Conservation (phyloP, 2,888 invertebrate genomes). For the Xanthostigma xanthostigma region DNA sequence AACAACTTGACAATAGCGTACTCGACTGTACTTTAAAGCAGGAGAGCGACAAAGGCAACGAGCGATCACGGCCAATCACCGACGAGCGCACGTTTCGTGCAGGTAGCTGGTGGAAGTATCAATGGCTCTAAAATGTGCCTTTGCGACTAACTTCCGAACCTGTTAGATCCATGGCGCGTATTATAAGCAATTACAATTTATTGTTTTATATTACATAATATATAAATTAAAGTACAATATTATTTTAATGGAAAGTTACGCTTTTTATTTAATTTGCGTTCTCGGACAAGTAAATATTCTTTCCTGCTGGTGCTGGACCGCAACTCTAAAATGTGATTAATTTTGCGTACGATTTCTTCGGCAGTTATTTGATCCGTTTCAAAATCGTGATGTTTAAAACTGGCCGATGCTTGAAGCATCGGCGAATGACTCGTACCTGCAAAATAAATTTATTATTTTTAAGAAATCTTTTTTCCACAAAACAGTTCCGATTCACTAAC, state of each 20-base stretch:
- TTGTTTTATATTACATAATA: conserved; percentile 2
- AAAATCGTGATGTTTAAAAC: conserved; percentile 78
- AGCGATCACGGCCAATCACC: no score
- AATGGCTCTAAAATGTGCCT: no score
- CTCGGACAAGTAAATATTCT: conserved; percentile 65
- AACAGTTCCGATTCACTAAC: no score
- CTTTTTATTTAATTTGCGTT: conserved; percentile 48
- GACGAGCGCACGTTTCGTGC: no score
- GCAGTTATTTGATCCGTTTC: conserved; percentile 64
- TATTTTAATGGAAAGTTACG: conserved; percentile 37
- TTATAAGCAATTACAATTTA: not conserved
- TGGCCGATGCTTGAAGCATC: conserved; percentile 31
- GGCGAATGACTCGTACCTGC: conserved; percentile 18
- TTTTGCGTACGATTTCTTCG: conserved; percentile 72
- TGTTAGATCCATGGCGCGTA: no score
- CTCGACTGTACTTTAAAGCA: no score
- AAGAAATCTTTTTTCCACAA: not conserved
- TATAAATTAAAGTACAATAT: conserved; percentile 9
- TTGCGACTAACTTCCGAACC: no score
- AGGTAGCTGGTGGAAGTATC: no score
- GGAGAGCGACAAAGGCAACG: no score
- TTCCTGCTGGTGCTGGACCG: conserved; percentile 64
- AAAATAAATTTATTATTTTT: conserved; percentile 1
- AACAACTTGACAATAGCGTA: no score
- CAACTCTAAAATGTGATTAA: conserved; percentile 73